Conservation (phyloP, 2,797 vertebrate species). For the Taenioides sp. region DNA sequence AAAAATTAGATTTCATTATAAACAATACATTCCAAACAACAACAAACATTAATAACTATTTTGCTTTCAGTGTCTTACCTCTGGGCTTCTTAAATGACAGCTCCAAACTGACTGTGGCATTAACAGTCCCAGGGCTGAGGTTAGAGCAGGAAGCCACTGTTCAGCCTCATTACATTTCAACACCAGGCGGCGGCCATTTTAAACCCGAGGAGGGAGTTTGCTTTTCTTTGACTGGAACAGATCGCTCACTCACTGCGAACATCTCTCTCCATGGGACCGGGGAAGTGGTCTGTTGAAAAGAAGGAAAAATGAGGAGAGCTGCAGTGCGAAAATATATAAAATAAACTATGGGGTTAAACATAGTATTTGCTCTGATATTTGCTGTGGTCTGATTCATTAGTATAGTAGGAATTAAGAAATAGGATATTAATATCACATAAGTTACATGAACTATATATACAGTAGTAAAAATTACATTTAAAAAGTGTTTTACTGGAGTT, state of each 20-base stretch:
- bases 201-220: slow-evolving; percentile 29
- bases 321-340: background rate
- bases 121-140: background rate
- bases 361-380: background rate
- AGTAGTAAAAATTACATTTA: no score
- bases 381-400: no score
- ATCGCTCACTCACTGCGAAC: slow-evolving; percentile 29
- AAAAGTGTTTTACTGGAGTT: no score
- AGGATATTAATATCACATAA: no score
- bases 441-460: no score
- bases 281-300: slow-evolving; percentile 15
- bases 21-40: no score
- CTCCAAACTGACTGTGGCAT: slow-evolving; percentile 15
- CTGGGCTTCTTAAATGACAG: background rate
- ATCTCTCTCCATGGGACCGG: slow-evolving; percentile 30
- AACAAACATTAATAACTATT: no score
- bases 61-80: no score
- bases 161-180: slow-evolving; percentile 37
- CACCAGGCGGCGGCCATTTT: slow-evolving; percentile 36
- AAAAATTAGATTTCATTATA: no score
- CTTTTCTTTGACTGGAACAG: slow-evolving; percentile 42
- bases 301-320: slow-evolving; percentile 7
- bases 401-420: no score
- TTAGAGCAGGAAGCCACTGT: slow-evolving; percentile 25
- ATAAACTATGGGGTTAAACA: background rate